Base-by-base conservation (phyloP, 2,797 vertebrate species). In the Fratercula arctica region DNA sequence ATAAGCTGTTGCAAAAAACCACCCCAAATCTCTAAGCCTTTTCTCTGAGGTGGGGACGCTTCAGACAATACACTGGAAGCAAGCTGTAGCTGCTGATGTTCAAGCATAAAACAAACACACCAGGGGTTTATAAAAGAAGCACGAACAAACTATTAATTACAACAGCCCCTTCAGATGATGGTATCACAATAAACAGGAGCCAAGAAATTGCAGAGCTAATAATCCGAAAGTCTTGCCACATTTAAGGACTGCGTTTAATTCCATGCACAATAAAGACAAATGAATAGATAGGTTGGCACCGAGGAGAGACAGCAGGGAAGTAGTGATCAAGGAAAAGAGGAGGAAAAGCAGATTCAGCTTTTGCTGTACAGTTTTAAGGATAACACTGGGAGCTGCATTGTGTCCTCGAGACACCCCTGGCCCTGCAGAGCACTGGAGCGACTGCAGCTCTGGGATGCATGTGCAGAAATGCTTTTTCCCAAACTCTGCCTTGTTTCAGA, bases 161-260 rank as follows among this genome's bases (percentile, higher is more conserved):
- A 73, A 51, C 1, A 11, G 56, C 64, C 87, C 90, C 75, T 90
- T 96, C 93, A 77, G 87, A 89, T 75, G 83, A 87, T 84, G 66
- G 28, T 84, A 82, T 82, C 78, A 90, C 57, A 93, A 93, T 31
- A 83, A 91, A 82, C n/a, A 60, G 78, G 41, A 93, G 68, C 50
- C 82, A 68, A 87, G 82, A 45, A 80, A 95, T 64, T 50, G 78
- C 67, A 93, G 77, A 97, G 87, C 60, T 87, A 87, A 89, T 94
- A 91, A 95, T 86, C 89, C 63, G 56, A 14, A 92, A 95, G 75
- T 21, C 64, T 10, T 64, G 82, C 45, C 64, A 70, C 53, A 23
- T 78, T 73, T 88, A 87, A 93, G 75, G 72, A 45, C n/a, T 66
- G 16, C 28, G 69, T 79, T 94, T 82, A 93, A 75, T 45, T 89